phyloP scores from a whole-genome alignment of 2,797 vertebrate genomes.

The Chanos chanos region DNA sequence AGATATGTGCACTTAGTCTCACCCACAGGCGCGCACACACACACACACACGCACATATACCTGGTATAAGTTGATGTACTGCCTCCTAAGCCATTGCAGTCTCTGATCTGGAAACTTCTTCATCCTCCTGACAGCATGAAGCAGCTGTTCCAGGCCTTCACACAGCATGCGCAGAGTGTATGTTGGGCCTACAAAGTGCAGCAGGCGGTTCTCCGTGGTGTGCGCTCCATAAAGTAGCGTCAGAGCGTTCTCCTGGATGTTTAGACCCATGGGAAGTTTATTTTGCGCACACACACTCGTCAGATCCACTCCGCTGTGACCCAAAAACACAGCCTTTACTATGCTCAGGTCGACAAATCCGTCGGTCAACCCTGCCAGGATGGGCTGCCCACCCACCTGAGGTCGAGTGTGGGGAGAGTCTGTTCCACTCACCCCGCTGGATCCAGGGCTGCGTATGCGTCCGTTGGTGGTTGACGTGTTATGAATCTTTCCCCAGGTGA shows the following conservation, averaged over 20 bases:
- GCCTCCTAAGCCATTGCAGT: conserved; percentile 92
- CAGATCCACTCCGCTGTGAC: conserved; percentile 88
- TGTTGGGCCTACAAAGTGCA: conserved; percentile 94
- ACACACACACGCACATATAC: too few species aligned
- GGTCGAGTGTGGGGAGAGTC: conserved; percentile 60
- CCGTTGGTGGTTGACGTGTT: too few species aligned
- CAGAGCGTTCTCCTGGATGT: conserved; percentile 83
- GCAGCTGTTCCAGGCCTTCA: conserved; percentile 84
- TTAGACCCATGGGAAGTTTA: conserved; percentile 90
- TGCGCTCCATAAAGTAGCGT: conserved; percentile 90
- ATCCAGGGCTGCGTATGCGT: conserved; percentile 62
- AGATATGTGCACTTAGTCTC: too few species aligned
- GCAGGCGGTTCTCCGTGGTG: conserved; percentile 93
- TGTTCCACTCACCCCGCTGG: conserved; percentile 61
- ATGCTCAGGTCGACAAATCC: conserved; percentile 89
- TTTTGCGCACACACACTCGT: conserved; percentile 91
- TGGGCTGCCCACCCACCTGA: conserved; percentile 80
- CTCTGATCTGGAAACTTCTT: conserved; percentile 93
- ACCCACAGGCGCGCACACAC: too few species aligned
- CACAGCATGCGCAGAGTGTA: conserved; percentile 87
- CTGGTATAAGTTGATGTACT: conserved; percentile 95
- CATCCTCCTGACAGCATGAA: conserved; percentile 84
- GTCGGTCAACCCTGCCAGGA: conserved; percentile 78
- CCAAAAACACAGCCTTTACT: conserved; percentile 94
- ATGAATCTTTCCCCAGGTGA: conserved; percentile 83